These are phyloP conservation scores for Montifringilla adamsi DNA, from an alignment of 2,113 vertebrate species.

Conservation along the genomic window DNA sequence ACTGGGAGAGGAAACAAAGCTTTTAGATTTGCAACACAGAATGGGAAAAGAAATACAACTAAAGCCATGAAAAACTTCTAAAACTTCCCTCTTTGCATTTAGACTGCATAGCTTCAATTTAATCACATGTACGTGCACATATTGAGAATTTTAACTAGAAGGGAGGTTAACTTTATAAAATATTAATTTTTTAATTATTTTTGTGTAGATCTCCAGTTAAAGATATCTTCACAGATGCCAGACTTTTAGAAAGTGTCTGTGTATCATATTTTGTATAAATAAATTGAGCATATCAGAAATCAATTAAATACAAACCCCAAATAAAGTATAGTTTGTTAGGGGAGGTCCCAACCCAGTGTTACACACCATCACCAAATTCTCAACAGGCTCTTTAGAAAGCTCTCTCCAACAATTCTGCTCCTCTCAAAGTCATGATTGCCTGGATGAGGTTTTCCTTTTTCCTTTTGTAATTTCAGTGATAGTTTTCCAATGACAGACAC, in stretches of 20 bases:
- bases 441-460: neutral
- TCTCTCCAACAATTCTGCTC: neutral
- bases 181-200: neutral
- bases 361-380: neutral
- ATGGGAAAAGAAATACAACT: neutral
- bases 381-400: neutral
- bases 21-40: neutral
- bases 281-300: neutral
- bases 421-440: neutral
- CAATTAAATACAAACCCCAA: neutral
- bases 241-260: neutral
- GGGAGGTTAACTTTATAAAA: neutral
- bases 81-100: neutral
- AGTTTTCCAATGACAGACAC: slow-evolving; percentile 6
- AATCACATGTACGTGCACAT: accelerated
- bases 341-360: neutral
- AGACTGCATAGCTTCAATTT: neutral
- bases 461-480: neutral
- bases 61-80: neutral
- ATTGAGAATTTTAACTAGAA: neutral
- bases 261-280: neutral
- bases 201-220: neutral
- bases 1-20: slow-evolving; percentile 70
- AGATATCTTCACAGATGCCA: neutral
- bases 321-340: neutral